Evolutionary conservation across 2,797 vertebrate species (phyloP), one percentile per base, ranked within the genome.

Genomic region (Notamacropus eugenii): DNA sequence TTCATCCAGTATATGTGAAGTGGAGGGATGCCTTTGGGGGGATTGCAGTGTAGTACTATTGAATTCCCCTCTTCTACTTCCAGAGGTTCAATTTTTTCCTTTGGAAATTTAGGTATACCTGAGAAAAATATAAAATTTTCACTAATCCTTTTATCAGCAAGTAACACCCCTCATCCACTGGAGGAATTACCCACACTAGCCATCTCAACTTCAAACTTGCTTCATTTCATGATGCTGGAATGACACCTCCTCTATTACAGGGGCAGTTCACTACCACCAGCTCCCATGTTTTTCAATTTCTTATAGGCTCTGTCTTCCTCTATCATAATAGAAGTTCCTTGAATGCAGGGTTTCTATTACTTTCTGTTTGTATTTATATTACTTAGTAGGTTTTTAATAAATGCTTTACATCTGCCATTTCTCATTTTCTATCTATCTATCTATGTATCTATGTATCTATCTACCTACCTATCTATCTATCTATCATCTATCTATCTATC

Each of bases 1-100:
- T 99, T 99, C 99, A 99, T 99, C 99, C 99, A 99, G 95, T 99
- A 99, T 97, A 99, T 99, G 95, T 99, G 99, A 95, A 99, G 97
- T 8, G 99, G 99, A 0, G 99, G 99, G 16, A 99, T 99, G 90
- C 99, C 99, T 98, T 98, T 98, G 0, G 99, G 99, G 6, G 99
- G 99, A 74, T 99, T 99, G 93, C 99, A 99, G 19, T 99, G 98
- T 50, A 99, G 98, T 95, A 99, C 98, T 90, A 99, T 99, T 31
- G 99, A 95, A 96, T 99, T 99, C 1, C 99, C 99, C 95, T 99
- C 99, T 92, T 99, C 99, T 90, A 99, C 99, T 58, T 98, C 98
- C 0, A 99, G 97, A 31, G 99, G 99, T 9, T 99, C 99, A 0
- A 99, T 99, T 46, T 99, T 99, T 97, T 99, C 99, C 98, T 99